Conservation (phyloP, 1,140 invertebrate species). For the Drosophila orosa region DNA sequence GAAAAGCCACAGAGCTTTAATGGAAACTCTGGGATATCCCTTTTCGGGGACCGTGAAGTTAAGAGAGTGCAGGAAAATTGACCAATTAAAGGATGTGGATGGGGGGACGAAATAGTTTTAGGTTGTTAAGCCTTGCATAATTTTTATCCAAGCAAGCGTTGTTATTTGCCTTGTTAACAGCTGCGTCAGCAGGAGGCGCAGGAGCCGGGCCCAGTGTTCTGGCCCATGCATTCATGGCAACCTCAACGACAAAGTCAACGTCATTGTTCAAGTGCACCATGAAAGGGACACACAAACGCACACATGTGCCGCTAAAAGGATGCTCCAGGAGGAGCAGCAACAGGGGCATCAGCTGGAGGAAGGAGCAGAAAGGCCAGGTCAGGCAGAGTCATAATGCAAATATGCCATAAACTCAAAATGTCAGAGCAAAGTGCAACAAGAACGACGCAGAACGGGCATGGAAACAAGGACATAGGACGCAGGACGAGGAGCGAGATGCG, state of each 20-base stretch:
- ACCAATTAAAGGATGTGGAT: conserved; percentile 43
- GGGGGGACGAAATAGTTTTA: conserved; percentile 48
- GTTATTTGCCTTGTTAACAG: conserved; percentile 73
- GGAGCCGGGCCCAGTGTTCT: conserved; percentile 15
- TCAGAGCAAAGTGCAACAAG: conserved; percentile 72
- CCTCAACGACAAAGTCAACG: conserved; percentile 62
- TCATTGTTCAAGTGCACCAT: conserved; percentile 68
- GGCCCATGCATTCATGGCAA: conserved; percentile 55
- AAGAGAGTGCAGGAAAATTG: conserved; percentile 42
- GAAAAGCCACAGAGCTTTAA: conserved; percentile 13
- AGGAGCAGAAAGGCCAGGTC: conserved; percentile 20
- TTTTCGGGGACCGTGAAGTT: conserved; percentile 9
- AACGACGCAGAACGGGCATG: conserved; percentile 37
- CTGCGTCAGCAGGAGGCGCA: conserved; percentile 53
- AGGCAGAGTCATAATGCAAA: conserved; percentile 73
- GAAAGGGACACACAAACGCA: conserved; percentile 39
- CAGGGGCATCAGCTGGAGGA: background rate
- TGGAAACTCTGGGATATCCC: conserved; percentile 5
- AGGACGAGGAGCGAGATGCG: conserved; percentile 1
- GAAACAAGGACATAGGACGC: conserved; percentile 13
- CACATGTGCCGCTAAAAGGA: conserved; percentile 18
- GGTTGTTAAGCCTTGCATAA: conserved; percentile 54
- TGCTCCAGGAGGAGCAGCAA: background rate
- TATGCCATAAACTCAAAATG: conserved; percentile 80
- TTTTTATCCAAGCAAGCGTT: conserved; percentile 62